phyloP scores from a whole-genome alignment of 1,140 invertebrate genomes.

The Brachionus angularis region DNA sequence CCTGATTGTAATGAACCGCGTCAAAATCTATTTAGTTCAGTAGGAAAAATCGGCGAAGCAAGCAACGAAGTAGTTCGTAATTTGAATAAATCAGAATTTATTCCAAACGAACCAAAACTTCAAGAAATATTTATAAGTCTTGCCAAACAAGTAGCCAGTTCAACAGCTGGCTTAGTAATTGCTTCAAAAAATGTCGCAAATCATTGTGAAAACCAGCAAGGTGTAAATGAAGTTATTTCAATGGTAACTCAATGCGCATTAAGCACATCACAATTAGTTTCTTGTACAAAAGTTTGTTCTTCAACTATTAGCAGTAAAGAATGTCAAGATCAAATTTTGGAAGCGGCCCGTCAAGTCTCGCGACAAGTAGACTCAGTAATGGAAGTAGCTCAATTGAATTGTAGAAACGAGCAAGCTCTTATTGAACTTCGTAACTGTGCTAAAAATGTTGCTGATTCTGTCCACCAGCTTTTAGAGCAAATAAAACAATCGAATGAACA shows the following conservation, averaged over 20 bases:
- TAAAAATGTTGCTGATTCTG: constrained; percentile 21
- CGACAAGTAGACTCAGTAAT: constrained; percentile 85
- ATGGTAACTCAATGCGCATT: constrained; percentile 92
- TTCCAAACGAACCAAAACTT: neutral
- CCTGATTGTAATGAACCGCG: constrained; percentile 85
- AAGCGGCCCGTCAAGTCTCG: constrained; percentile 84
- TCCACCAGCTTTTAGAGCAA: neutral
- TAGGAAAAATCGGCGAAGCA: constrained; percentile 88
- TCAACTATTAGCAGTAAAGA: constrained; percentile 76
- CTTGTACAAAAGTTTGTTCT: constrained; percentile 81
- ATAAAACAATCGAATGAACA: constrained; percentile 12
- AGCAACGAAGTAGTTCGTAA: constrained; percentile 72
- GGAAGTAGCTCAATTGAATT: constrained; percentile 68
- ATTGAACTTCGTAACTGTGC: constrained; percentile 19
- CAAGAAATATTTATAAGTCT: constrained; percentile 55
- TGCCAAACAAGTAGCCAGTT: constrained; percentile 58
- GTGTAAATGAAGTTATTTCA: constrained; percentile 79
- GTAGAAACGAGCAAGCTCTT: neutral
- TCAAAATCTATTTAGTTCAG: constrained; percentile 85
- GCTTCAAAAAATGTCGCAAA: constrained; percentile 65
- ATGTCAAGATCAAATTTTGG: constrained; percentile 87
- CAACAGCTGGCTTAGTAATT: constrained; percentile 56
- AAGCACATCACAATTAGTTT: constrained; percentile 92
- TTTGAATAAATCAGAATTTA: constrained; percentile 41
- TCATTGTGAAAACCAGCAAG: constrained; percentile 67